These are phyloP conservation scores for Sarcophaga peregrina DNA, from an alignment of 1,140 invertebrate genomes.

Conservation along the genomic window DNA sequence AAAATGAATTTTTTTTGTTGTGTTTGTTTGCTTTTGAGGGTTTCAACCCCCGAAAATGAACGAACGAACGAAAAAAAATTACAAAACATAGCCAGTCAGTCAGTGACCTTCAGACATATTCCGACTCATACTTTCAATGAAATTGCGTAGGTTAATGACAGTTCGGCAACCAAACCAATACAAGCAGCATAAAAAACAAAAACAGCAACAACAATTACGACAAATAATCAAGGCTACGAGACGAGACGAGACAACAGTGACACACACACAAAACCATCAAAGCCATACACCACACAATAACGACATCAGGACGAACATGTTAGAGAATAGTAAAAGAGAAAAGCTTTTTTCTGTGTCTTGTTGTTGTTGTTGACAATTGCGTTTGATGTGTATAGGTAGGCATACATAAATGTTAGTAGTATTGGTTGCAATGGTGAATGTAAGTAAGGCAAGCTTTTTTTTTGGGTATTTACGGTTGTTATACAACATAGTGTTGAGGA, in stretches of 20 bases:
- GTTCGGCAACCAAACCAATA: too few relatives aligned
- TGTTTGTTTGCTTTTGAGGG: too few relatives aligned
- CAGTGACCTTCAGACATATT: slow-evolving; percentile 37
- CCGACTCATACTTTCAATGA: slow-evolving; percentile 18
- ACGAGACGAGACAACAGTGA: background rate
- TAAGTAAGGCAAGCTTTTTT: background rate
- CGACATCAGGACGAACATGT: too few relatives aligned
- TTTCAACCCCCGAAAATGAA: background rate
- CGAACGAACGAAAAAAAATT: too few relatives aligned
- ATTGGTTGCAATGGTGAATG: background rate
- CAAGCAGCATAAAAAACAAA: background rate
- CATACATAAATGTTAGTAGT: background rate
- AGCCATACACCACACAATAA: too few relatives aligned
- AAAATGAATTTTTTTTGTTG: slow-evolving; percentile 8
- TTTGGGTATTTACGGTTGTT: background rate
- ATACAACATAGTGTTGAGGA: background rate
- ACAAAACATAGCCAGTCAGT: background rate
- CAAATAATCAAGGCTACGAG: too few relatives aligned
- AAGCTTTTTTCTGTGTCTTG: background rate
- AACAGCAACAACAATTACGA: background rate
- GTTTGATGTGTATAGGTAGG: too few relatives aligned
- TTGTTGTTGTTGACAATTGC: background rate
- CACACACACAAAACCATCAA: background rate
- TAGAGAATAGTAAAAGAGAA: background rate
- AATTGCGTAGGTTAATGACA: slow-evolving; percentile 31